These are phyloP conservation scores for Sebastes ruberrimus DNA, from an alignment of 2,797 vertebrate genomes.

Conservation along the genomic window DNA sequence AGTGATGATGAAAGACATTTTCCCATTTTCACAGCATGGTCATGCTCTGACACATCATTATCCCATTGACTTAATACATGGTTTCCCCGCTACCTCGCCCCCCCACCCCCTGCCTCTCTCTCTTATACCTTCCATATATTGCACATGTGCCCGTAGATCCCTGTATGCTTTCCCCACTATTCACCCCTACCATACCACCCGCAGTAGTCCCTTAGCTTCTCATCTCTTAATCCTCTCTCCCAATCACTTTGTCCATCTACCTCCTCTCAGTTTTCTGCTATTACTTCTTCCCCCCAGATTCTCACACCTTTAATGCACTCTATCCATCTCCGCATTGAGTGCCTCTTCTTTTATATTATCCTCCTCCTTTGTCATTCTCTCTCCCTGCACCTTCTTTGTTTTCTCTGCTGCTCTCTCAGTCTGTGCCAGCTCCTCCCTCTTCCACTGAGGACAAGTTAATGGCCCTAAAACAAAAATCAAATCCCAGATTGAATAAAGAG, in stretches of 20 bases:
- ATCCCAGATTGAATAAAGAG: conserved; percentile 12
- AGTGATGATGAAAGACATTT: conserved; percentile 82
- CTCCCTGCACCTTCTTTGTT: conserved; percentile 19
- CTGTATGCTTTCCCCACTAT: conserved; percentile 12
- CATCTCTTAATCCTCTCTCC: conserved; percentile 40
- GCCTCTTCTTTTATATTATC: conserved; percentile 49
- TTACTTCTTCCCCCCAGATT: conserved; percentile 23
- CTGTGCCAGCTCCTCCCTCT: background rate
- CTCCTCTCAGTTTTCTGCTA: conserved; percentile 31
- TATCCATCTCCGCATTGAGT: conserved; percentile 43
- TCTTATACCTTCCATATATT: background rate
- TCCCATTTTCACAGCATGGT: conserved; percentile 79
- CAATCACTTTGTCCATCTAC: conserved; percentile 34
- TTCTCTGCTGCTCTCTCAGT: conserved; percentile 14
- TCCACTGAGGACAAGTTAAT: conserved; percentile 19
- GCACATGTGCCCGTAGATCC: conserved; percentile 24
- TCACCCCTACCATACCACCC: background rate
- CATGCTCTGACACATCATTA: conserved; percentile 81
- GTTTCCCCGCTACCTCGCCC: conserved; percentile 56
- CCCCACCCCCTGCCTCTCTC: background rate
- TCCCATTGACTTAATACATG: conserved; percentile 78
- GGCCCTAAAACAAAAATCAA: conserved; percentile 33
- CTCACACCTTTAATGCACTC: conserved; percentile 51
- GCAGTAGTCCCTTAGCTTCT: conserved; percentile 12
- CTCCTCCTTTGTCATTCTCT: conserved; percentile 40